Conservation (phyloP, 2,113 vertebrate genomes). For the Turnix velox region DNA sequence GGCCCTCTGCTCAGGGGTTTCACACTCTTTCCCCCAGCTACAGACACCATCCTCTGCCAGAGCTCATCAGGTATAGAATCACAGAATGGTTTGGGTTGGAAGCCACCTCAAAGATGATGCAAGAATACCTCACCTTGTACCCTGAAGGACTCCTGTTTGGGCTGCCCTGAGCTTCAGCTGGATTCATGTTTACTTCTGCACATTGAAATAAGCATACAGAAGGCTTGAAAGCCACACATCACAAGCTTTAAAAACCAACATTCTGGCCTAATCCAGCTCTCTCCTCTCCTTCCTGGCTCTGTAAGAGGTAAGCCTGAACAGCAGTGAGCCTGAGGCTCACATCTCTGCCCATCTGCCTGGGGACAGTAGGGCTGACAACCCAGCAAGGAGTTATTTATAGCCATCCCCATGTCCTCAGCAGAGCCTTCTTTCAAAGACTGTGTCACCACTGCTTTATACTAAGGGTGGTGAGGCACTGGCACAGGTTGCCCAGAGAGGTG, state of each 20-base stretch:
- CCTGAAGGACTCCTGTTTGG: background rate
- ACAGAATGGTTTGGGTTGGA: background rate
- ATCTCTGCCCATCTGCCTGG: background rate
- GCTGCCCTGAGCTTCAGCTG: background rate
- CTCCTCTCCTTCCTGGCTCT: background rate
- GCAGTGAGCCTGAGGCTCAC: background rate
- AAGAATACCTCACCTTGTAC: background rate
- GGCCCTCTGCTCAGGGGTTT: constrained; percentile 3
- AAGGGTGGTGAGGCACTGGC: too few relatives aligned
- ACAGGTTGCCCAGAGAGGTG: too few relatives aligned
- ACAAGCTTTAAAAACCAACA: background rate
- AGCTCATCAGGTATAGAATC: background rate
- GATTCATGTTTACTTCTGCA: background rate
- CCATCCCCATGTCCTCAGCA: constrained; percentile 10
- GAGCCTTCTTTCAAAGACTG: background rate
- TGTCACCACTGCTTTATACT: background rate
- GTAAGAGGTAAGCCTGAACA: background rate
- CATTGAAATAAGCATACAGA: rapidly evolving
- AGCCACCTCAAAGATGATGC: background rate
- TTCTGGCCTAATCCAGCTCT: background rate
- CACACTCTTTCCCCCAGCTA: background rate
- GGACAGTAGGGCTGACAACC: background rate
- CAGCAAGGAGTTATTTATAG: background rate
- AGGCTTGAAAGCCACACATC: background rate
- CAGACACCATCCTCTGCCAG: background rate